Evolutionary conservation across 1,140 invertebrate genomes (phyloP).

Genomic region (Drosophila nigromelanica): DNA sequence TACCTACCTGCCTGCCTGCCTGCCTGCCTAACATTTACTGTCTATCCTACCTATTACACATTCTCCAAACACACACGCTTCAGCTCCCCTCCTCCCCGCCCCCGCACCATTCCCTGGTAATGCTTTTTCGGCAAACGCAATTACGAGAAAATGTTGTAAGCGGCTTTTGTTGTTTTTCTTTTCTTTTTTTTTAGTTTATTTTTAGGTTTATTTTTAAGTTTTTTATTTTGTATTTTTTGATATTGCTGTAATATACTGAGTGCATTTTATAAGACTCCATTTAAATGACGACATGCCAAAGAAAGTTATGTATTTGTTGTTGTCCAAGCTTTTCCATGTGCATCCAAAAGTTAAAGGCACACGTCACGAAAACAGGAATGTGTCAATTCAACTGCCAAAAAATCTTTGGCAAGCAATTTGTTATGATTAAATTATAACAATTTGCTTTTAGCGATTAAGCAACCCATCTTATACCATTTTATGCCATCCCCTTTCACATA

Average conservation of each 20-base stretch:
- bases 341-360: background rate
- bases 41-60: conserved; percentile 7
- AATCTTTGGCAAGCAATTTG: background rate
- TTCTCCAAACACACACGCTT: conserved; percentile 20
- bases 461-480: background rate
- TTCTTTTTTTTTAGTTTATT: background rate
- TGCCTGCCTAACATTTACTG: background rate
- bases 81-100: background rate
- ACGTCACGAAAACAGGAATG: conserved; percentile 15
- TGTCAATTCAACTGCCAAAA: background rate
- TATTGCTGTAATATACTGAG: conserved; percentile 35
- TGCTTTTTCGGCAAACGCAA: conserved; percentile 67
- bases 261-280: conserved; percentile 39
- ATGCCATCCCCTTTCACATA: background rate
- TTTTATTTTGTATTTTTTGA: background rate
- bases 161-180: conserved; percentile 61
- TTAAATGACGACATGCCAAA: conserved; percentile 43
- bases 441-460: background rate
- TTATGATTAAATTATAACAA: background rate
- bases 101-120: background rate
- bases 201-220: conserved; percentile 14
- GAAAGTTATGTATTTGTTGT: conserved; percentile 36
- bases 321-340: conserved; percentile 12
- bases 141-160: conserved; percentile 61
- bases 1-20: background rate